These are phyloP conservation scores for Scopus umbretta DNA, from an alignment of 2,113 vertebrate species.

Conservation along the genomic window DNA sequence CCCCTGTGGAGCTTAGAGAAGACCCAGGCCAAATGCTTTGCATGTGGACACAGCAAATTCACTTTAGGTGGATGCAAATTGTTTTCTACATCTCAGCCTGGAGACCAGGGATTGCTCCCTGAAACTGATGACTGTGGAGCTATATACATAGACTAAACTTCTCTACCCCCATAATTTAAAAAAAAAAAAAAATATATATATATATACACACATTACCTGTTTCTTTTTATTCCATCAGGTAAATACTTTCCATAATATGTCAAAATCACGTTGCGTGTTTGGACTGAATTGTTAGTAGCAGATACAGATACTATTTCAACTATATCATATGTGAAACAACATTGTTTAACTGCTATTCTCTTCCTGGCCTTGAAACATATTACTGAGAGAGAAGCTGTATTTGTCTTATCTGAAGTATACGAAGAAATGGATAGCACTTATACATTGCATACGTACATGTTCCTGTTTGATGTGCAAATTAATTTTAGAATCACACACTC, in stretches of 20 bases:
- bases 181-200: neutral
- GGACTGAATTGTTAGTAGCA: neutral
- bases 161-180: neutral
- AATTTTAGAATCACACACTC: neutral
- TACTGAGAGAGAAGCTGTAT: neutral
- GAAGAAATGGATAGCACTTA: neutral
- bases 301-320: neutral
- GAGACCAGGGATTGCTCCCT: neutral
- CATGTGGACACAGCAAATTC: neutral
- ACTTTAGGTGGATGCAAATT: neutral
- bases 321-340: neutral
- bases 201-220: rapidly evolving
- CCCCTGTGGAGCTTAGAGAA: neutral
- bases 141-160: neutral
- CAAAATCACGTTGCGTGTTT: neutral
- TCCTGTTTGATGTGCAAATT: neutral
- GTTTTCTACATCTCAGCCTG: neutral
- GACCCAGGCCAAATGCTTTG: neutral
- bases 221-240: neutral
- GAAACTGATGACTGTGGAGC: neutral
- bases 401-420: neutral
- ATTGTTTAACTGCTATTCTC: neutral
- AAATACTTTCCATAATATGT: neutral
- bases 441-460: neutral
- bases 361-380: neutral